Base-by-base conservation (phyloP, 2,888 invertebrate species). In the Acrocyrtus sp. region DNA sequence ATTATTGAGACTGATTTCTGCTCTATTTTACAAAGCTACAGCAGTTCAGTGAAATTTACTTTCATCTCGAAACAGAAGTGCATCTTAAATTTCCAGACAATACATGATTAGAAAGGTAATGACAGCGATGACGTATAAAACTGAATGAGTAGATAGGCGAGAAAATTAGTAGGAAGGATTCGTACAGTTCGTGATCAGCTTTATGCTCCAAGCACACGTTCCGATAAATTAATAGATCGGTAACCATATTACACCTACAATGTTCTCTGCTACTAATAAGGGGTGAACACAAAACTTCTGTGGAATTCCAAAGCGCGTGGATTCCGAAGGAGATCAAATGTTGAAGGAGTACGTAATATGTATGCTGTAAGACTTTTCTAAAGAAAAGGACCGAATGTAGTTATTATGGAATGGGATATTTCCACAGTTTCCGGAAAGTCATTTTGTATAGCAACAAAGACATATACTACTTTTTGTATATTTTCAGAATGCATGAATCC, bases 121-220 rank as follows among this genome's bases (percentile, higher is more conserved):
- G 12, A 12, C 12, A 10, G n/a, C 6, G 6, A 47, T 6, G n/a
- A 17, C n/a, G 12, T 6, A n/a, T 12, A 12, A 17, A 8, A 47
- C 6, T 8, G 47, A 12, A 12, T 47, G 10, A 51, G 51, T 8
- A 3, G 34, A 34, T 10, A 6, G 29, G n/a, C 19, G 54, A 54
- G 65, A 54, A 65, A 65, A 65, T 65, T 65, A 65, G 56, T 29
- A 45, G 65, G 54, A 24, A 65, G 29, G 24, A 24, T 56, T 53
- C 47, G 62, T 66, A 39, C 8, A 10, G 39, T 39, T 39, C 39
- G 39, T 39, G 39, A 39, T 39, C 39, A 10, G 12, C 39, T 10
- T 39, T 12, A 39, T 39, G 39, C 39, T 39, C 6, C 39, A 6
- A 6, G 39, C 45, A 15, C 45, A 4, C 45, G 4, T 45, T 45